Conservation (phyloP, 2,797 vertebrate genomes). For the Falco berigora region DNA sequence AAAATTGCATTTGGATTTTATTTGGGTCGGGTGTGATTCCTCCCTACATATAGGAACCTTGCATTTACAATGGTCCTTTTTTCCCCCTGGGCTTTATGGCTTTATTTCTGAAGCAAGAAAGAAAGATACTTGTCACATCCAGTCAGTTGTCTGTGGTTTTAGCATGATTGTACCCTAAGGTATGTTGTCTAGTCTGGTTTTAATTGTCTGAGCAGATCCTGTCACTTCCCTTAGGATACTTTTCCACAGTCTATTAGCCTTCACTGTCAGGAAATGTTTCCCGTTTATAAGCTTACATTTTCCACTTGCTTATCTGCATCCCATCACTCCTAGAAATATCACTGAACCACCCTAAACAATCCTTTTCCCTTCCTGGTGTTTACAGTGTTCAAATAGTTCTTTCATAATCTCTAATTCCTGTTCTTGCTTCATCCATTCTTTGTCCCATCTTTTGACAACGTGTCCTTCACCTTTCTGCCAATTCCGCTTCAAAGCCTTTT, state of each 20-base stretch:
- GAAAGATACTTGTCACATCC: background rate
- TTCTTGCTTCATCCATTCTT: background rate
- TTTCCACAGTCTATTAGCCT: constrained; percentile 26
- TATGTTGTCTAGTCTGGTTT: background rate
- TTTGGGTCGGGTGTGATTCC: background rate
- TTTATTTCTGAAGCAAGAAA: background rate
- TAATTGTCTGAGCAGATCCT: constrained; percentile 31
- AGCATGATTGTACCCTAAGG: background rate
- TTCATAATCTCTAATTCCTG: background rate
- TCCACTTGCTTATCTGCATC: constrained; percentile 61
- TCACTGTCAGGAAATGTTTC: constrained; percentile 48
- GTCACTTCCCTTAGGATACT: constrained; percentile 21
- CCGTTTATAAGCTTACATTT: constrained; percentile 47
- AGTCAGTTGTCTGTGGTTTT: background rate
- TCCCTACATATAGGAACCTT: background rate
- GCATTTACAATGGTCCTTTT: background rate
- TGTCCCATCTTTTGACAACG: background rate
- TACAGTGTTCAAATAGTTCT: background rate
- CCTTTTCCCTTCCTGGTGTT: constrained; percentile 23
- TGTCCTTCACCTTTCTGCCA: background rate
- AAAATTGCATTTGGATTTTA: background rate
- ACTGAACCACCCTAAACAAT: constrained; percentile 52
- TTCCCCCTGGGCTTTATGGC: background rate
- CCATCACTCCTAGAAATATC: constrained; percentile 48
- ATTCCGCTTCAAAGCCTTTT: background rate